phyloP scores from a whole-genome alignment of 2,888 invertebrate species.

The Ormyrus pomaceus region DNA sequence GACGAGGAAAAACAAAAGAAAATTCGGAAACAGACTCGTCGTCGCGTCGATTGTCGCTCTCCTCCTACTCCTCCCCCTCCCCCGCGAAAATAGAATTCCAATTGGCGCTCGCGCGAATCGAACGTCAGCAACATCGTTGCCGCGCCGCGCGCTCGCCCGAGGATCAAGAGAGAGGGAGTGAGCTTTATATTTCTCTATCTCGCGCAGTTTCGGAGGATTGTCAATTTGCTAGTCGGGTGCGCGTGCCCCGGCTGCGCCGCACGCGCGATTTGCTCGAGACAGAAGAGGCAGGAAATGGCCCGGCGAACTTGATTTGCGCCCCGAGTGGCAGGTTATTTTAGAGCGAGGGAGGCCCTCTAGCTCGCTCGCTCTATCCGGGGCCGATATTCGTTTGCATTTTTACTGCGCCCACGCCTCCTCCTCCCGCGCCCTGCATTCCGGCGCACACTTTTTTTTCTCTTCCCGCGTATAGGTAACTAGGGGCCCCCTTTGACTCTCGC shows the following conservation, averaged over 20 bases:
- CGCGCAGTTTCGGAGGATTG: slow-evolving; percentile 43
- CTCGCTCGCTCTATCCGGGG: not conserved
- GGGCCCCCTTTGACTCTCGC: not conserved
- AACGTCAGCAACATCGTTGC: slow-evolving; percentile 44
- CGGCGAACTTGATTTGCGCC: slow-evolving; percentile 60
- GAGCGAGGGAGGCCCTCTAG: not conserved
- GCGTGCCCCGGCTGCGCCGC: not conserved
- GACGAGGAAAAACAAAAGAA: slow-evolving; percentile 11
- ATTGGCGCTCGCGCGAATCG: slow-evolving; percentile 28
- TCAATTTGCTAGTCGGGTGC: slow-evolving; percentile 41
- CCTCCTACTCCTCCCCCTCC: not conserved
- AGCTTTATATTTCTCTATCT: slow-evolving; percentile 38
- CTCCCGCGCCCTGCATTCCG: not conserved
- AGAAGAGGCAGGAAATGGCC: slow-evolving; percentile 57
- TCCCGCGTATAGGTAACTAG: too few relatives aligned
- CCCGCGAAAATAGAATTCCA: slow-evolving; percentile 50
- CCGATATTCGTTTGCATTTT: slow-evolving; percentile 16
- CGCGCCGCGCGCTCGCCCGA: not conserved
- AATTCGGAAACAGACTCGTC: not conserved
- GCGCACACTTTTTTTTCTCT: not conserved
- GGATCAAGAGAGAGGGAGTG: not conserved
- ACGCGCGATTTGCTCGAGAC: slow-evolving; percentile 27
- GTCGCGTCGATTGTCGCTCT: not conserved
- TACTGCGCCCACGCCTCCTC: slow-evolving; percentile 18
- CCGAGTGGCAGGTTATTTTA: slow-evolving; percentile 63